Evolutionary conservation across 2,888 invertebrate species (phyloP).

Genomic region (Harpalus rubripes): DNA sequence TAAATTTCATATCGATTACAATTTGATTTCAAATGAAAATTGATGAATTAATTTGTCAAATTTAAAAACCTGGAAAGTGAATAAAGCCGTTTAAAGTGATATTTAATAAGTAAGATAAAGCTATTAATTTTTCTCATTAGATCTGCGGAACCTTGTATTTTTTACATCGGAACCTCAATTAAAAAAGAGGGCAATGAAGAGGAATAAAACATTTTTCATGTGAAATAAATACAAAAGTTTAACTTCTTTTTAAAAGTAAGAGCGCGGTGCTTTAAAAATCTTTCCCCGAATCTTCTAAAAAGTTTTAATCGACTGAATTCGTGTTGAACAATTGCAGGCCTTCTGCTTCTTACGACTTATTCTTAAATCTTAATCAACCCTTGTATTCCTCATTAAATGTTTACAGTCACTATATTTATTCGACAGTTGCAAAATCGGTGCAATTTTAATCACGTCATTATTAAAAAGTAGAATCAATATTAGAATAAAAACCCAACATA

Average conservation of each 20-base stretch:
- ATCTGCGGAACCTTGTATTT: slow-evolving; percentile 28
- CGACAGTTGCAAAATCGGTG: background rate
- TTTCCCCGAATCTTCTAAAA: slow-evolving; percentile 49
- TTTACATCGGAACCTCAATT: slow-evolving; percentile 36
- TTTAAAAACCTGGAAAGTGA: slow-evolving; percentile 28
- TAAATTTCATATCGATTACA: slow-evolving; percentile 19
- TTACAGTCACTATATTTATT: slow-evolving; percentile 1
- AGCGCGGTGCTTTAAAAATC: slow-evolving; percentile 49
- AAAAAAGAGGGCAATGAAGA: slow-evolving; percentile 24
- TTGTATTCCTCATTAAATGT: slow-evolving; percentile 36
- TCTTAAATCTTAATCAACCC: slow-evolving; percentile 51
- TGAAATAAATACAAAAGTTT: slow-evolving; percentile 58
- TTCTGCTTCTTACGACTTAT: slow-evolving; percentile 42
- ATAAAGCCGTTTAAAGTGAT: slow-evolving; percentile 21
- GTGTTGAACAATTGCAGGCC: slow-evolving; percentile 54
- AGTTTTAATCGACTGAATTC: slow-evolving; percentile 56
- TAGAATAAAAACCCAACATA: background rate
- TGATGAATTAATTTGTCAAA: slow-evolving; percentile 42
- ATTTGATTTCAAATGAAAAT: slow-evolving; percentile 32
- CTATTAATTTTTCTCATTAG: slow-evolving; percentile 49
- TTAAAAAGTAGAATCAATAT: too few species aligned
- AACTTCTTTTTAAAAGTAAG: slow-evolving; percentile 51
- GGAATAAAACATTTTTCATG: slow-evolving; percentile 55
- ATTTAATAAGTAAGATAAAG: slow-evolving; percentile 47
- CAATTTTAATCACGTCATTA: background rate